phyloP scores from a whole-genome alignment of 2,797 vertebrate species.

The Pantherophis alleghaniensis region DNA sequence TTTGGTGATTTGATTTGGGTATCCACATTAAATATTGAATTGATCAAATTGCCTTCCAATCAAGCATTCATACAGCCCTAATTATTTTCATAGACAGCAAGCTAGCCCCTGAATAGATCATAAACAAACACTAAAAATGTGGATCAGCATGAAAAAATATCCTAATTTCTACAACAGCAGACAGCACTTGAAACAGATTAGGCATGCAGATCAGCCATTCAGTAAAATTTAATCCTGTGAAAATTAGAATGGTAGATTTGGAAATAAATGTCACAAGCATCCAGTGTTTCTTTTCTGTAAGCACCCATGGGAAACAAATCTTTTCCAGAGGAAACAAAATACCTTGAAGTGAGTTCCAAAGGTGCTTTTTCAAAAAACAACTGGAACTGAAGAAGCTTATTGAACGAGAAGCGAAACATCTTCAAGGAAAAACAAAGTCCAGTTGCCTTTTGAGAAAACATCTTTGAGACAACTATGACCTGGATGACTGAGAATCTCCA shows the following conservation, averaged over 20 bases:
- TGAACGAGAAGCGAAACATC: too few relatives aligned
- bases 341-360: not conserved
- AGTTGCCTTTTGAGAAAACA: not conserved
- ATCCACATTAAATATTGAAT: not conserved
- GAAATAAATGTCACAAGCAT: not conserved
- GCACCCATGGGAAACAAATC: not conserved
- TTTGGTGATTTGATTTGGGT: not conserved
- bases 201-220: not conserved
- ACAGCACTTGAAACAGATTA: not conserved
- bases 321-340: not conserved
- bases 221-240: not conserved
- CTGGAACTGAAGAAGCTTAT: not conserved
- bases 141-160: not conserved
- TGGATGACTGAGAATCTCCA: too few relatives aligned
- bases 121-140: not conserved
- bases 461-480: too few relatives aligned
- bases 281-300: not conserved
- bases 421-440: too few relatives aligned
- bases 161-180: not conserved
- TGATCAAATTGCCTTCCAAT: not conserved
- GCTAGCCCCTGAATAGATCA: not conserved
- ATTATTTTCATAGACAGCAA: not conserved
- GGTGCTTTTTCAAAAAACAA: not conserved
- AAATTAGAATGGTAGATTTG: not conserved
- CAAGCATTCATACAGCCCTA: not conserved